Percentiles rank a stretch among this genome's conserved stretches.
These are phyloP conservation scores for Discoglossus pictus DNA, from an alignment of 2,797 vertebrate genomes.

Conservation along the genomic window DNA sequence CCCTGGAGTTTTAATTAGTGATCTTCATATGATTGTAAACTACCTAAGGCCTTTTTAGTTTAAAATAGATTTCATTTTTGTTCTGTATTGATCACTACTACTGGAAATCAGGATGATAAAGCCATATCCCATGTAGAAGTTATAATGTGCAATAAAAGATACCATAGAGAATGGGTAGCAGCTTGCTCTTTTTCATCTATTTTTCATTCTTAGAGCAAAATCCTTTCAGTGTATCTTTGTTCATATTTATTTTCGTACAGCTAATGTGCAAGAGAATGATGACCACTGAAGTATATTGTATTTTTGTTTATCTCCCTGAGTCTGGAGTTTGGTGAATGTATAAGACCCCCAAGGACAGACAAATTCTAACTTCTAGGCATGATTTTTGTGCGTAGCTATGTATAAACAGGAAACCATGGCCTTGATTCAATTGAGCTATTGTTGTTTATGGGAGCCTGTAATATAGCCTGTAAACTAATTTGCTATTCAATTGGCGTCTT, in stretches of 20 bases:
- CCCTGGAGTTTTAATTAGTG: conserved; percentile 66
- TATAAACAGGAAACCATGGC: too few relatives aligned
- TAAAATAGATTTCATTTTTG: conserved; percentile 58
- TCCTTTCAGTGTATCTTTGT: background rate
- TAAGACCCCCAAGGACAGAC: too few relatives aligned
- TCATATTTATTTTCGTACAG: background rate
- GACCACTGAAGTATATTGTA: background rate
- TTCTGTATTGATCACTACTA: conserved; percentile 60
- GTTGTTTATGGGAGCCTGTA: too few relatives aligned
- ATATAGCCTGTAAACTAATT: too few relatives aligned
- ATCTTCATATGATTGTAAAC: conserved; percentile 60
- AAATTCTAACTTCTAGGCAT: too few relatives aligned
- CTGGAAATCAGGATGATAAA: conserved; percentile 54
- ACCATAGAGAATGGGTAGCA: background rate
- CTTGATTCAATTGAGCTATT: too few relatives aligned
- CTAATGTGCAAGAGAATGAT: background rate
- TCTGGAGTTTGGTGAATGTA: too few relatives aligned
- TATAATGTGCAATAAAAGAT: conserved; percentile 23
- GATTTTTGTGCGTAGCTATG: too few relatives aligned
- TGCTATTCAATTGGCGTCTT: too few relatives aligned
- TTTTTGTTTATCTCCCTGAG: background rate
- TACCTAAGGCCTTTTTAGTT: conserved; percentile 58
- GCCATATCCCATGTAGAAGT: conserved; percentile 22
- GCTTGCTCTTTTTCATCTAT: background rate
- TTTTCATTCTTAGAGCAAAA: background rate